Percentiles rank a stretch among this genome's conserved stretches.
These are phyloP conservation scores for Felis catus DNA, from an alignment of 2,113 vertebrate species.

Conservation along the genomic window DNA sequence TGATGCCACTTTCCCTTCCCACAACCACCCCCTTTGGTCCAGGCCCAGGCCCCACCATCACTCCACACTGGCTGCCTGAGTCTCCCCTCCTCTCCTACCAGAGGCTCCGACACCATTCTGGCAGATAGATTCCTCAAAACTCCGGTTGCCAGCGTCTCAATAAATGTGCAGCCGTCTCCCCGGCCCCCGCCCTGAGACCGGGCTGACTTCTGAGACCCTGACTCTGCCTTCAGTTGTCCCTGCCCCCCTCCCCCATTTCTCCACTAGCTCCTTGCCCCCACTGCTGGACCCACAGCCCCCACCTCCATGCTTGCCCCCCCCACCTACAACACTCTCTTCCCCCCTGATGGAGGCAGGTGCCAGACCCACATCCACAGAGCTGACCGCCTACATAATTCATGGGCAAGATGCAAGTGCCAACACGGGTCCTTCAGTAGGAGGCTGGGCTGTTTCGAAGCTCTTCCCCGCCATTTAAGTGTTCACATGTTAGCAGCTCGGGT, in stretches of 20 bases:
- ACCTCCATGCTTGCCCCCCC: fast-evolving
- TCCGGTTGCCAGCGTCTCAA: neutral
- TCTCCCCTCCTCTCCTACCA: neutral
- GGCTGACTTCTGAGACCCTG: neutral
- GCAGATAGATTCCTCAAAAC: neutral
- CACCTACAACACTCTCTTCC: fast-evolving
- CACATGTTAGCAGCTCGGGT: fast-evolving
- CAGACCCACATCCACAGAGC: neutral
- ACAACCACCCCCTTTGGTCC: fast-evolving
- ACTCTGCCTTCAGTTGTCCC: fast-evolving
- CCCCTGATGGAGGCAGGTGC: fast-evolving
- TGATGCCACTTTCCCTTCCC: neutral
- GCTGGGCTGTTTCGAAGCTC: fast-evolving
- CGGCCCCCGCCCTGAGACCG: fast-evolving
- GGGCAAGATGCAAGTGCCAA: fast-evolving
- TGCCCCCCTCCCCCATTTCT: fast-evolving
- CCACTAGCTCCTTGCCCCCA: fast-evolving
- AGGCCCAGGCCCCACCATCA: fast-evolving
- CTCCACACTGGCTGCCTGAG: fast-evolving
- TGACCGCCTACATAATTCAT: no score
- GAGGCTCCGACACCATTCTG: fast-evolving
- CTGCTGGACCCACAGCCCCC: neutral
- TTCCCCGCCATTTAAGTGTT: fast-evolving
- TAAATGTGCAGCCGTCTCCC: no score
- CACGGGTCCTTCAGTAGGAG: fast-evolving